Percentiles rank a stretch among this genome's conserved stretches.
Evolutionary conservation across 2,888 invertebrate species (phyloP).

Genomic region (Cepaea hortensis): DNA sequence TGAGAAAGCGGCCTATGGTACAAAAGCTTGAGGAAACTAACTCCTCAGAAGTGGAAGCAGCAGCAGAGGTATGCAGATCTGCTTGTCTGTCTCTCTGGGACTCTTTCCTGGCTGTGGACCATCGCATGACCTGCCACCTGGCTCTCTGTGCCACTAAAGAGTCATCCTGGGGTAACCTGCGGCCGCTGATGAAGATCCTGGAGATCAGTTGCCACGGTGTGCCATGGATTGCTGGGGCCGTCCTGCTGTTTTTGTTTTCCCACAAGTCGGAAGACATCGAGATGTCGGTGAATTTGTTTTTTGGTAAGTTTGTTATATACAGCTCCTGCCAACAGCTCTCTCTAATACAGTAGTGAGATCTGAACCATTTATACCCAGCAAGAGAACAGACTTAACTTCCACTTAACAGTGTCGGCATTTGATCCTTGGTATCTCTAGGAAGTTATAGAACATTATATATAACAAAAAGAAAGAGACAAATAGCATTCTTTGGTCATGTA

Average conservation of each 20-base stretch:
- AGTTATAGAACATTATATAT: too few relatives aligned
- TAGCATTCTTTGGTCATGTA: too few relatives aligned
- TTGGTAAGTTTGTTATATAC: slow-evolving; percentile 81
- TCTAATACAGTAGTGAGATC: neutral
- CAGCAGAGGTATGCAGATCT: slow-evolving; percentile 44
- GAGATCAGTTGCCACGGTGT: slow-evolving; percentile 91
- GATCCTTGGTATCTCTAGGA: too few relatives aligned
- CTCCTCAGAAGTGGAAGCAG: slow-evolving; percentile 28
- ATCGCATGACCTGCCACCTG: slow-evolving; percentile 56
- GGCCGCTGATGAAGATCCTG: slow-evolving; percentile 78
- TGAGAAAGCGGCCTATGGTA: slow-evolving; percentile 43
- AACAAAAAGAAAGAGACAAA: too few relatives aligned
- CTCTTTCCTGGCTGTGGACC: slow-evolving; percentile 53
- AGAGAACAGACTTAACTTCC: too few relatives aligned
- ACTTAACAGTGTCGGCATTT: too few relatives aligned
- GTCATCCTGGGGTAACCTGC: slow-evolving; percentile 60
- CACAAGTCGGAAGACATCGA: slow-evolving; percentile 84
- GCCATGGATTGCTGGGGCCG: slow-evolving; percentile 87
- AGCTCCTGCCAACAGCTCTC: too few relatives aligned
- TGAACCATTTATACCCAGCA: too few relatives aligned
- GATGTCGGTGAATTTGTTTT: slow-evolving; percentile 89
- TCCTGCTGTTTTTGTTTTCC: slow-evolving; percentile 86
- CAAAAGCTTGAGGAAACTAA: slow-evolving; percentile 27
- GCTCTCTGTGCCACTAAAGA: slow-evolving; percentile 67
- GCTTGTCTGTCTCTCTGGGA: slow-evolving; percentile 51